These are phyloP conservation scores for Agrypnus murinus DNA, from an alignment of 2,888 invertebrate genomes.

Conservation along the genomic window DNA sequence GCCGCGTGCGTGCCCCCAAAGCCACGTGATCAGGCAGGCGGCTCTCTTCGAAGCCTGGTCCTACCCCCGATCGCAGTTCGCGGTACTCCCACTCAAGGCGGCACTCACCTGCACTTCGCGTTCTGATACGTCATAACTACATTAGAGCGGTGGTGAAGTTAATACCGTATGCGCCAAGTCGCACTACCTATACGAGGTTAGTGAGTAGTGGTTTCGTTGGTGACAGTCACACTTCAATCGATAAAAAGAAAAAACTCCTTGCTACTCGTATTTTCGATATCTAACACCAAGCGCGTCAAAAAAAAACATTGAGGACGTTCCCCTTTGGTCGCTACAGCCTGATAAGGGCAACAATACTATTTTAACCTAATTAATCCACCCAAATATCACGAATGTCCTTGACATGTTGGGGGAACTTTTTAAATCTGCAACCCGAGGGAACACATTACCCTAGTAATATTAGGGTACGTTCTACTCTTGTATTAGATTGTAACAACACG, in stretches of 20 bases:
- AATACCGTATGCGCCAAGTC: constrained; percentile 38
- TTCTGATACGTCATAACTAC: constrained; percentile 51
- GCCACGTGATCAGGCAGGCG: constrained; percentile 70
- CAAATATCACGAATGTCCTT: neutral
- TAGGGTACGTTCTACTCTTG: too few relatives aligned
- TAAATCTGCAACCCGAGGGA: neutral
- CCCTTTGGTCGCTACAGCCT: neutral
- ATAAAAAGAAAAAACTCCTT: neutral
- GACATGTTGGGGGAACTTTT: neutral
- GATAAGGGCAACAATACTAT: neutral
- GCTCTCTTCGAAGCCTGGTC: constrained; percentile 61
- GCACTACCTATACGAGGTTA: constrained; percentile 29
- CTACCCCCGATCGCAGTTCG: constrained; percentile 60
- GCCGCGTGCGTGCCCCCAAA: constrained; percentile 75
- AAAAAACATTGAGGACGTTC: neutral
- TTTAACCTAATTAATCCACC: neutral
- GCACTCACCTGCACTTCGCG: constrained; percentile 54
- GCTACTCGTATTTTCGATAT: too few relatives aligned
- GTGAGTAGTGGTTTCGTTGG: constrained; percentile 29
- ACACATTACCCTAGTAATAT: neutral
- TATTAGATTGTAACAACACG: too few relatives aligned
- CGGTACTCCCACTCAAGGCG: constrained; percentile 67
- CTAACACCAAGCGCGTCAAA: too few relatives aligned
- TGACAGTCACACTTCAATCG: constrained; percentile 7
- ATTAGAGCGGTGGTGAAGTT: constrained; percentile 44